phyloP scores from a whole-genome alignment of 1,140 invertebrate species.

The Hermetia illucens region DNA sequence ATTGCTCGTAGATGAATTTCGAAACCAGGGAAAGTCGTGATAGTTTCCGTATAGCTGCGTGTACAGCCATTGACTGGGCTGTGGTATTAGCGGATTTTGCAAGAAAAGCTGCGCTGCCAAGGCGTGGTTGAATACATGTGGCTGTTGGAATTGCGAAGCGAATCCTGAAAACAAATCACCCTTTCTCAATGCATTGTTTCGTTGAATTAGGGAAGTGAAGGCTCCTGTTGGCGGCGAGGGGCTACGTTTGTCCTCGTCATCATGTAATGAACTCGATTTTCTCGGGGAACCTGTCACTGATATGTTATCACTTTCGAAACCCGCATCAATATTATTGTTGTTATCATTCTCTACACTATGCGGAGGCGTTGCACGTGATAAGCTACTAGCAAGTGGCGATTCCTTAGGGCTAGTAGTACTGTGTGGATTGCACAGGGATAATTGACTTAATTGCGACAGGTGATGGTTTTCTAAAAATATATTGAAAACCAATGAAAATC shows the following conservation, averaged over 20 bases:
- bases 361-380: slow-evolving; percentile 33
- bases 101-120: slow-evolving; percentile 53
- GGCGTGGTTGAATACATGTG: slow-evolving; percentile 46
- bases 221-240: slow-evolving; percentile 31
- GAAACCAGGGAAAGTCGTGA: slow-evolving; percentile 43
- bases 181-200: slow-evolving; percentile 7
- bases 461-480: slow-evolving; percentile 10
- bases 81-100: slow-evolving; percentile 52
- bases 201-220: slow-evolving; percentile 27
- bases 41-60: slow-evolving; percentile 50
- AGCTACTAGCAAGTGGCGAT: slow-evolving; percentile 24
- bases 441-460: slow-evolving; percentile 16
- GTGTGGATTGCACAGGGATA: slow-evolving; percentile 35
- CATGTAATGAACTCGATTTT: slow-evolving; percentile 13
- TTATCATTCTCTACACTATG: slow-evolving; percentile 23
- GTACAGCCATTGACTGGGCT: slow-evolving; percentile 57
- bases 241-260: slow-evolving; percentile 16
- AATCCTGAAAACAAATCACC: slow-evolving; percentile 13
- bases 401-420: slow-evolving; percentile 49
- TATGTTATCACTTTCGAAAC: slow-evolving; percentile 45
- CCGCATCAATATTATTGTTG: slow-evolving; percentile 24
- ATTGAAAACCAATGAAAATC: too few species aligned
- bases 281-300: slow-evolving; percentile 46
- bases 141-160: slow-evolving; percentile 27
- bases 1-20: slow-evolving; percentile 11